phyloP scores from a whole-genome alignment of 2,113 vertebrate genomes.

The Hemiprocne comata region DNA sequence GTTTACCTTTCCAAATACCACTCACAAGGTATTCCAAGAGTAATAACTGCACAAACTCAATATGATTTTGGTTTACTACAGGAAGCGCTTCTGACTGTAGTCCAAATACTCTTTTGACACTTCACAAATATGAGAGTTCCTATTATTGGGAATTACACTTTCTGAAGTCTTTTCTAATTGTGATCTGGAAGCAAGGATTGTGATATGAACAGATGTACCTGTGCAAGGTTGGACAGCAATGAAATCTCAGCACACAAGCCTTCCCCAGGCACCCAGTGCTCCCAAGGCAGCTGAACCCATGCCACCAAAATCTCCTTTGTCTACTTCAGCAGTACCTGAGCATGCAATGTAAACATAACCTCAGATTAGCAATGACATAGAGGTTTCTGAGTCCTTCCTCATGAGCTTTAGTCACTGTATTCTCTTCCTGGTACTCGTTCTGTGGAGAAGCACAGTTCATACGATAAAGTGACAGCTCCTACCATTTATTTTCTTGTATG shows the following conservation, averaged over 20 bases:
- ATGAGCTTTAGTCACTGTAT: fast-evolving
- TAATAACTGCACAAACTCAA: not conserved
- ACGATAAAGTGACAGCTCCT: not conserved
- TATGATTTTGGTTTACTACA: not conserved
- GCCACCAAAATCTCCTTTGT: not conserved
- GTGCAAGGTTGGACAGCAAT: not conserved
- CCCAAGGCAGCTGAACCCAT: fast-evolving
- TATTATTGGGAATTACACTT: not conserved
- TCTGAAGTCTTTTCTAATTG: not conserved
- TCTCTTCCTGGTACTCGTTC: not conserved
- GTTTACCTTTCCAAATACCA: not conserved
- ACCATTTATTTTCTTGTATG: not conserved
- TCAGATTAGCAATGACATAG: not conserved
- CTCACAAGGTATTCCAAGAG: not conserved
- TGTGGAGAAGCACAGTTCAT: not conserved
- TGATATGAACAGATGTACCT: not conserved
- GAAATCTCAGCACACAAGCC: not conserved
- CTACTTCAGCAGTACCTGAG: not conserved
- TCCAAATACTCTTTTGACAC: not conserved
- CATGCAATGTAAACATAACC: not conserved
- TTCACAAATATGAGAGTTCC: not conserved
- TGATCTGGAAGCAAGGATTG: not conserved
- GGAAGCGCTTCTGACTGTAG: not conserved
- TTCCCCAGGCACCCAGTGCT: not conserved
- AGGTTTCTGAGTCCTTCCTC: not conserved